phyloP scores from a whole-genome alignment of 2,797 vertebrate species.

The Enteromius paludinosus region DNA sequence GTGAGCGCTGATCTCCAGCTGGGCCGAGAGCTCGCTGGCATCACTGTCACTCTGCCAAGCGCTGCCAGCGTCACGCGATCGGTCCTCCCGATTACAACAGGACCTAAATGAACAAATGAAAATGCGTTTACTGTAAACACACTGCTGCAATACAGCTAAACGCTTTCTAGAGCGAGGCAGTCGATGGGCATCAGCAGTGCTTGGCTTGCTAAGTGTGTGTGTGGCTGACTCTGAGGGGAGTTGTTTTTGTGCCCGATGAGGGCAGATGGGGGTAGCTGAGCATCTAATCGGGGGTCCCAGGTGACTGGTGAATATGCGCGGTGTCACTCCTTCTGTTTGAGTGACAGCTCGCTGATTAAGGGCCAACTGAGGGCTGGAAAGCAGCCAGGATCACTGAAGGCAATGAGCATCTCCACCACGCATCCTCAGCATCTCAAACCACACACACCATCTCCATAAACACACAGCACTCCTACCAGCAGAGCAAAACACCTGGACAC shows the following conservation, averaged over 20 bases:
- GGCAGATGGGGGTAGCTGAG: constrained; percentile 78
- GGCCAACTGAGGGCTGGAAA: constrained; percentile 85
- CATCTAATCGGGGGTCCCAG: constrained; percentile 83
- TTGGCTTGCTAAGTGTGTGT: constrained; percentile 19
- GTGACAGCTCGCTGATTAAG: constrained; percentile 90
- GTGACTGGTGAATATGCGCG: constrained; percentile 84
- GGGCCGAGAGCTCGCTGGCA: constrained; percentile 82
- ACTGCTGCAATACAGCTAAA: neutral
- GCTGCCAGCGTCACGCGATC: constrained; percentile 83
- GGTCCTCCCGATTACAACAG: constrained; percentile 82
- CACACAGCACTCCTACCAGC: neutral
- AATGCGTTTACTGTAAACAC: constrained; percentile 30
- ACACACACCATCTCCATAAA: constrained; percentile 33
- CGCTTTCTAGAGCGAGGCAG: constrained; percentile 1
- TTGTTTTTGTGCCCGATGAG: constrained; percentile 39
- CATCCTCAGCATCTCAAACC: constrained; percentile 24
- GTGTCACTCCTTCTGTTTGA: constrained; percentile 80
- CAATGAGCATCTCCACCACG: constrained; percentile 53
- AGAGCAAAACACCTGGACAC: constrained; percentile 33
- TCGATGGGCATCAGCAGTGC: neutral
- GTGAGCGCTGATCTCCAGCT: constrained; percentile 91
- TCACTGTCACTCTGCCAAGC: constrained; percentile 80
- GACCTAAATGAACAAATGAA: constrained; percentile 52
- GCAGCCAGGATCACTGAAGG: constrained; percentile 84
- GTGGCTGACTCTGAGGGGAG: constrained; percentile 19